A percentile compares a stretch with the other conserved stretches of the same genome.
phyloP scores from a whole-genome alignment of 1,140 invertebrate genomes.

The Papilio glaucus region DNA sequence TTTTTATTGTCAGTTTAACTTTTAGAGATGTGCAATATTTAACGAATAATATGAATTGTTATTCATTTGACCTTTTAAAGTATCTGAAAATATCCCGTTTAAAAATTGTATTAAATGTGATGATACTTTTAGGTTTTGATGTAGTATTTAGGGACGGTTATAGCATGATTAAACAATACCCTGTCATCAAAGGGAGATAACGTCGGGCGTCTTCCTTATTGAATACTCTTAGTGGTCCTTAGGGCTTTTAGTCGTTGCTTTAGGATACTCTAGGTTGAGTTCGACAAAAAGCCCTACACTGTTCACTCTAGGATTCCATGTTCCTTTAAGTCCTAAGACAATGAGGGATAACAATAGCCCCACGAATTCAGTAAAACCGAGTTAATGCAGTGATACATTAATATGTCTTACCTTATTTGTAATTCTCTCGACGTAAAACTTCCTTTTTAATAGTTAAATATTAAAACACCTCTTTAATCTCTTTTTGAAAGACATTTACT shows the following conservation, averaged over 20 bases:
- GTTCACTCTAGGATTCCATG: neutral
- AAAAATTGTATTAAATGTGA: neutral
- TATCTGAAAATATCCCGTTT: no score
- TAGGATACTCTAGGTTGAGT: constrained; percentile 11
- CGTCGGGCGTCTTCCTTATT: constrained; percentile 4
- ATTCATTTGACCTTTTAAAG: no score
- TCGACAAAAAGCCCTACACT: neutral
- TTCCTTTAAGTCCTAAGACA: neutral
- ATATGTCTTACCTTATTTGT: no score
- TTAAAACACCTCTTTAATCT: no score
- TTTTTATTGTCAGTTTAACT: neutral
- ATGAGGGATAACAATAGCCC: neutral
- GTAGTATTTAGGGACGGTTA: no score
- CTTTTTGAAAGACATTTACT: no score
- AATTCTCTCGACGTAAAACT: no score
- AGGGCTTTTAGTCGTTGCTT: constrained; percentile 8
- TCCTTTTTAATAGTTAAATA: no score
- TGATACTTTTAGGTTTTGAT: no score
- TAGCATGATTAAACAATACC: neutral
- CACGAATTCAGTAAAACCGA: neutral
- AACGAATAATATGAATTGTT: no score
- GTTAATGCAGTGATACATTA: neutral
- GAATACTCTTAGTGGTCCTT: neutral
- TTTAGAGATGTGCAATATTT: neutral
- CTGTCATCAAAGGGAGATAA: neutral